Conservation (phyloP, 2,113 vertebrate genomes). For the Acrocephalus kingi region DNA sequence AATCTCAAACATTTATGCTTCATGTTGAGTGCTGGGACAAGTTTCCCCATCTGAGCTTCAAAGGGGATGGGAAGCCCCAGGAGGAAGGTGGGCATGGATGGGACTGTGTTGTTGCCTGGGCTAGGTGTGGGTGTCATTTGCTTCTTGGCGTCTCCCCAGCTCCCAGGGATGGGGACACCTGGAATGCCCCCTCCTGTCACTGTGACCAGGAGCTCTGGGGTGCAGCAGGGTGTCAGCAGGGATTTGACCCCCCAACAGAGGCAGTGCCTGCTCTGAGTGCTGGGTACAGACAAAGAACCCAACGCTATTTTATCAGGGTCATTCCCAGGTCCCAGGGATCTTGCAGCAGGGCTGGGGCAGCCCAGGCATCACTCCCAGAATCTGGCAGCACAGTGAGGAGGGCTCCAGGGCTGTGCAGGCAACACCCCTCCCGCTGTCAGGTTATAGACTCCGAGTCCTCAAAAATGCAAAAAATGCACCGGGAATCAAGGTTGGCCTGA, state of each 20-base stretch:
- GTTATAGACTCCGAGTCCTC: constrained; percentile 61
- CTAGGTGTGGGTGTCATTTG: no score
- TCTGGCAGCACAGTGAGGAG: neutral
- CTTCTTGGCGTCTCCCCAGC: neutral
- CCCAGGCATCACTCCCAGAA: accelerated
- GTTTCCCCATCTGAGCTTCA: neutral
- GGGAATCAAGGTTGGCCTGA: constrained; percentile 77
- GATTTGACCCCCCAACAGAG: neutral
- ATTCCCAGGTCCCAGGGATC: neutral
- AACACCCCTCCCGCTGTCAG: neutral
- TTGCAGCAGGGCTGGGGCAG: accelerated
- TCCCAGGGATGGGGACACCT: neutral
- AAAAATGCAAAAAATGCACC: constrained; percentile 83
- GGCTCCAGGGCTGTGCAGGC: neutral
- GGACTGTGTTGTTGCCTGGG: accelerated
- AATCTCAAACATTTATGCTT: neutral
- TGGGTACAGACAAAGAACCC: neutral
- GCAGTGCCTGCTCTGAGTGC: neutral
- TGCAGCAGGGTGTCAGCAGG: neutral
- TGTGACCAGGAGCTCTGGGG: neutral
- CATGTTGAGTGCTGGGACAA: accelerated
- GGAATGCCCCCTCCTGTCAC: neutral
- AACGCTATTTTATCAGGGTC: accelerated
- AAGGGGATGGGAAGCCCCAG: neutral
- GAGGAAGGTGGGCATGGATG: neutral